Conservation (phyloP, 2,888 invertebrate species). For the Tyria jacobaeae region DNA sequence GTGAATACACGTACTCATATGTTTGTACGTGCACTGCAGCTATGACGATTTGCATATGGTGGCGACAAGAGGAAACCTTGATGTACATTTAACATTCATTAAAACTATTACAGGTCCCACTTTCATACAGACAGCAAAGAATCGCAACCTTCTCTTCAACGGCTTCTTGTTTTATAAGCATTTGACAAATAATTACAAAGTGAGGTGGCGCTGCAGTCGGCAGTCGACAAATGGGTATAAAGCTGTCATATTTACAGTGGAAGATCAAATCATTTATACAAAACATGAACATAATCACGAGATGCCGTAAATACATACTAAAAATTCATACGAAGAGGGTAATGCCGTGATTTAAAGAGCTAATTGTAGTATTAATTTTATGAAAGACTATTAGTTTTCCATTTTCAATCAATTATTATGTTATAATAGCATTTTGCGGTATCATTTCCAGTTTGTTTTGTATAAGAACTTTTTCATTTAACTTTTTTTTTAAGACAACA, state of each 20-base stretch:
- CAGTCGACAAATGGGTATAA: conserved; percentile 36
- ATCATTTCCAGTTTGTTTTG: too few relatives aligned
- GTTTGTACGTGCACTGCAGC: too few relatives aligned
- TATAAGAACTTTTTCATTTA: too few relatives aligned
- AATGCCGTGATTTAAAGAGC: not conserved
- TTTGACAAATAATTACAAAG: not conserved
- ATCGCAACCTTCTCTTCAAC: conserved; percentile 3
- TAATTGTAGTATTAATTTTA: not conserved
- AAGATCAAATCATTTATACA: conserved; percentile 28
- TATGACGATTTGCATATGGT: too few relatives aligned
- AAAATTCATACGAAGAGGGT: not conserved
- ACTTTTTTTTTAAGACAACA: too few relatives aligned
- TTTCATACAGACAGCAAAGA: not conserved
- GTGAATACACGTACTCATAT: too few relatives aligned
- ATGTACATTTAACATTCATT: not conserved
- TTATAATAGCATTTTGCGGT: too few relatives aligned
- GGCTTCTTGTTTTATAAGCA: conserved; percentile 12
- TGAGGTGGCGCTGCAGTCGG: conserved; percentile 17
- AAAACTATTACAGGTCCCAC: conserved; percentile 3
- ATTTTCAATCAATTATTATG: too few relatives aligned
- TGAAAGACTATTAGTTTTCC: too few relatives aligned
- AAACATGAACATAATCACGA: conserved; percentile 12
- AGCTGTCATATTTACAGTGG: conserved; percentile 47
- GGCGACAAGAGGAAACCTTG: not conserved
- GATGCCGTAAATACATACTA: not conserved